A percentile compares a stretch with the other conserved stretches of the same genome.
phyloP scores from a whole-genome alignment of 2,888 invertebrate species.

The Ochropleura leucogaster region DNA sequence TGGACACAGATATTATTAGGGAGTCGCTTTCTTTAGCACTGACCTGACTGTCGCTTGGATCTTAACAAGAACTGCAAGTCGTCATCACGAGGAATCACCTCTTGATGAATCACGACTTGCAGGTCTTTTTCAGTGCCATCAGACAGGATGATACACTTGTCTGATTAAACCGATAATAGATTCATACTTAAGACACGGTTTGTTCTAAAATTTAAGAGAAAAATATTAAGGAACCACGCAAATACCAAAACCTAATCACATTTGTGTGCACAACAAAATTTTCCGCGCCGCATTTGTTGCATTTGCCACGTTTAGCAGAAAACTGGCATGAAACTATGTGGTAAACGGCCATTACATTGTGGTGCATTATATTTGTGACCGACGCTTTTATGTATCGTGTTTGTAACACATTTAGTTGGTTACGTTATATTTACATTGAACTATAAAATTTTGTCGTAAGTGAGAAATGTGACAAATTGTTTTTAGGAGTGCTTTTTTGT shows the following conservation, averaged over 20 bases:
- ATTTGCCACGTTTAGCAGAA: slow-evolving; percentile 35
- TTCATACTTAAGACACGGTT: not conserved
- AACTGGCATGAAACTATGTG: slow-evolving; percentile 57
- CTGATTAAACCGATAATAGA: not conserved
- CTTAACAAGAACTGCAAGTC: too few relatives aligned
- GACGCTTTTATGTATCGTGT: slow-evolving; percentile 36
- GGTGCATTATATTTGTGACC: slow-evolving; percentile 42
- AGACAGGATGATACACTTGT: too few relatives aligned
- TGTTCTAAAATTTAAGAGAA: not conserved
- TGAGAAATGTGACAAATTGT: slow-evolving; percentile 19
- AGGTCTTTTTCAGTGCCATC: not conserved
- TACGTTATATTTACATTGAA: slow-evolving; percentile 31
- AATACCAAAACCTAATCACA: slow-evolving; percentile 10
- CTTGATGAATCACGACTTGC: not conserved
- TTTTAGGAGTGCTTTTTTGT: not conserved
- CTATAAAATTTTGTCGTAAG: not conserved
- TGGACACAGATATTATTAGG: too few relatives aligned
- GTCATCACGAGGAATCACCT: too few relatives aligned
- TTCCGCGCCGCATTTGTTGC: slow-evolving; percentile 32
- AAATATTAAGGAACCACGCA: not conserved
- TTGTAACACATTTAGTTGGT: slow-evolving; percentile 31
- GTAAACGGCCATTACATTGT: slow-evolving; percentile 59
- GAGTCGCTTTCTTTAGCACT: too few relatives aligned
- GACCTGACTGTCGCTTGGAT: too few relatives aligned
- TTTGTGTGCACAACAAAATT: slow-evolving; percentile 30